Evolutionary conservation across 2,888 invertebrate genomes (phyloP), one percentile per base, ranked within the genome.

Genomic region (Drosophila vallismaia): DNA sequence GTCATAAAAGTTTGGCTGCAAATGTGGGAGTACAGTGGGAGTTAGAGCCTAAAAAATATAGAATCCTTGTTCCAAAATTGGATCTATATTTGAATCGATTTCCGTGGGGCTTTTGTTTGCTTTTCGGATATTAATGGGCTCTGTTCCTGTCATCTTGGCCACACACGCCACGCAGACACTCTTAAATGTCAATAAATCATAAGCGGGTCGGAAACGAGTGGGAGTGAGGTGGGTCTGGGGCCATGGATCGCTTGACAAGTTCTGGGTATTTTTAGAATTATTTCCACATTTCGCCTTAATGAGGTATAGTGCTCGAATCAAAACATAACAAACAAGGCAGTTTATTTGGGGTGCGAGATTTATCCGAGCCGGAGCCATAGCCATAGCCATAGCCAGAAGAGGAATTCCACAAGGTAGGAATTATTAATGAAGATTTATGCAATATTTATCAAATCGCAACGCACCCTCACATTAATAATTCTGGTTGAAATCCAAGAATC

Each of bases 141-240:
- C 69, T 55, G 51, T 53, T 53, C 45, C 52, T 50, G 63, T 56
- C 52, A 52, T 63, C 28, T 49, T 40, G 40, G 33, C 49, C 49
- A 45, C 51, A 69, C 38, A 53, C 49, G 62, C n/a, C 59, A 70
- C 70, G 29, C 40, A 38, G 38, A 53, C 53, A 69, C 52, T 52
- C 78, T 85, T 84, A 80, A 88, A 84, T 76, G 74, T 71, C 76
- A 86, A 86, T 88, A 86, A 84, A 88, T 88, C 84, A 84, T 78
- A 86, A 77, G 26, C 28, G 48, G 36, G 10, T 42, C 66, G 33
- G 31, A 36, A 24, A 7, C 42, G 12, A 28, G 19, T 19, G 19
- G 19, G 19, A 2, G 19, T n/a, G n/a, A 46, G 52, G 33, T 14
- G n/a, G 9, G 42, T 19, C 31, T 33, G 51, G 52, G 31, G 67